Base-by-base conservation (phyloP, 2,797 vertebrate genomes). In the Myotis findleyi region DNA sequence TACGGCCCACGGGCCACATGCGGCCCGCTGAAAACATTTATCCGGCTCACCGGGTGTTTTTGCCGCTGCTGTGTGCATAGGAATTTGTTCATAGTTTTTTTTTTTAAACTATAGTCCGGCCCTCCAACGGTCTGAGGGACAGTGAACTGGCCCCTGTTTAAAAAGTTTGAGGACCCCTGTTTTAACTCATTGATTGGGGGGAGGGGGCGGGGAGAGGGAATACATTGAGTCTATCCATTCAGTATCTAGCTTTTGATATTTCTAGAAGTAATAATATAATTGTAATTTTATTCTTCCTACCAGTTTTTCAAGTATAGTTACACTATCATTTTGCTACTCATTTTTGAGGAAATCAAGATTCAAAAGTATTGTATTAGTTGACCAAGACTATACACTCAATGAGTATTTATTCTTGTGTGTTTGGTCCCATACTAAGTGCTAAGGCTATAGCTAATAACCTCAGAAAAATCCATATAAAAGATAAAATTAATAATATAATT, bases 261-360 rank as follows among this genome's bases (percentile, higher is more conserved):
- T 95, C 33, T 73, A 87, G 41, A 93, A 76, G 57, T 83, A 91
- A 87, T 59, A 44, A 30, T 77, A n/a, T 62, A 88, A 89, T 71
- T 87, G 23, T 2, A 79, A 47, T 72, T 93, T 86, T 83, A 62
- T 90, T 89, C 68, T 76, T 57, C 57, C 76, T 49, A 57, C 12
- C 47, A 38, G 11, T 89, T 91, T 95, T 76, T 38, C 17, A 76
- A 71, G 14, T 89, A 44, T 72, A 68, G 69, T 89, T 95, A 64
- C 2, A 73, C 18, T 77, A 53, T 76, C 59, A 49, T 84, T 87
- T 95, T 92, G 87, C 81, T 77, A 62, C 51, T 96, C 95, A 51
- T 77, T 91, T 44, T 82, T 86, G 30, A 96, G 44, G 92, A 82
- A 77, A 86, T 75, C 92, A 77, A 93, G 38, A 79, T 62, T 87